Base-by-base conservation (phyloP, 2,888 invertebrate genomes). In the Nebria brevicollis region DNA sequence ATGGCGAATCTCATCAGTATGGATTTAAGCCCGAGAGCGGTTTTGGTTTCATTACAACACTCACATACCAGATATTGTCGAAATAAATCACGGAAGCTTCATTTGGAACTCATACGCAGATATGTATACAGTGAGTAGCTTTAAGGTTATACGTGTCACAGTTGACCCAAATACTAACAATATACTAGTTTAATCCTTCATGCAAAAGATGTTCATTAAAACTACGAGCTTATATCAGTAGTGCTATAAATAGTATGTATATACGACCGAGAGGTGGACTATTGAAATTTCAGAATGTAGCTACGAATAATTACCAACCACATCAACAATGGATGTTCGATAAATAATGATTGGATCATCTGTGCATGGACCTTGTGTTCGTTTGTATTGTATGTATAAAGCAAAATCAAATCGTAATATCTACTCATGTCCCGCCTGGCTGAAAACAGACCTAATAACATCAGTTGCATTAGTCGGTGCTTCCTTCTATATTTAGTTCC, bases 1-100 rank as follows among this genome's bases (percentile, higher is more conserved):
- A 77, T 77, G 68, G 77, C 77, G 77, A 66, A 68, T 77, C 66
- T 77, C 68, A 66, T 77, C 77, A 54, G 54, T 13, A 66, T 25
- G 68, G 77, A 77, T 77, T 77, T 77, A 66, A 65, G 20, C 66
- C 34, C 20, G 64, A 68, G 43, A 54, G 54, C 54, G 54, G 54
- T 54, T 34, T 54, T 54, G 54, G 54, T 54, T 3, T 54, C 54
- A 54, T 54, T 54, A 54, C 7, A 54, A 54, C 54, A 54, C 54
- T 54, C 54, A 54, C 54, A 54, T 13, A 54, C 54, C 13, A 54
- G 54, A 54, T 54, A 54, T 54, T 54, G 54, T 54, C 54, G 13
- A 54, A 54, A 54, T 54, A 54, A 54, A 54, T 54, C 54, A 54
- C 8, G 54, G 54, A 54, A 54, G 54, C 7, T 54, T 54, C 54